These are phyloP conservation scores for Phytoseiulus persimilis DNA, from an alignment of 2,888 invertebrate species.

Conservation along the genomic window DNA sequence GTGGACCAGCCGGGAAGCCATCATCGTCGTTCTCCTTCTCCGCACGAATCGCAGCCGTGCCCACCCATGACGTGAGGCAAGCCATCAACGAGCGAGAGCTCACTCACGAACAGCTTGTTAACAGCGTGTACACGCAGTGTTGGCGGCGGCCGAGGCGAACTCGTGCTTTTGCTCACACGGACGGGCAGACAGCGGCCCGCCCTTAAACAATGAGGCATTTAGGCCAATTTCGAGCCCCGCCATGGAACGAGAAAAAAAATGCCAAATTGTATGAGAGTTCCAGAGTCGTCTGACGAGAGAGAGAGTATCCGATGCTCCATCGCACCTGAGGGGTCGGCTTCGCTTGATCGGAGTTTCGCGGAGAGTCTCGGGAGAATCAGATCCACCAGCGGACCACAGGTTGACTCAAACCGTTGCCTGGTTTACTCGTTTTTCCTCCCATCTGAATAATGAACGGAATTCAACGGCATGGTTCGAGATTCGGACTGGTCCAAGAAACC, in stretches of 20 bases:
- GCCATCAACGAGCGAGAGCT: neutral
- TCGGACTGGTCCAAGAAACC: no score
- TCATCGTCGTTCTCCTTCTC: neutral
- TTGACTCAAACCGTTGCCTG: no score
- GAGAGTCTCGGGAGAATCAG: no score
- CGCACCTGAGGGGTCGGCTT: no score
- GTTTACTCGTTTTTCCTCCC: no score
- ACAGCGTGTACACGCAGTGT: neutral
- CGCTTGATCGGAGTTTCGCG: no score
- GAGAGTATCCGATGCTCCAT: no score
- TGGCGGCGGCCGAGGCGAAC: neutral
- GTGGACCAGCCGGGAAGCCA: neutral
- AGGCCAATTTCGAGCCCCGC: neutral
- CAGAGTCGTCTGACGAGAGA: no score
- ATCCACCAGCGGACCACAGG: no score
- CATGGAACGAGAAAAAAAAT: neutral
- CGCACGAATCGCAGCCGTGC: neutral
- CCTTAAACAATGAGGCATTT: neutral
- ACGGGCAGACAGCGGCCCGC: neutral
- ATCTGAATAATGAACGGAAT: no score
- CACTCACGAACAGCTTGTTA: constrained; percentile 5
- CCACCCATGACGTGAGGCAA: neutral
- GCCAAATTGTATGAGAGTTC: no score
- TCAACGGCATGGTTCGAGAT: no score
- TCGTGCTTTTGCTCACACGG: neutral